phyloP scores from a whole-genome alignment of 2,888 invertebrate genomes.

The Clepsis dumicolana region DNA sequence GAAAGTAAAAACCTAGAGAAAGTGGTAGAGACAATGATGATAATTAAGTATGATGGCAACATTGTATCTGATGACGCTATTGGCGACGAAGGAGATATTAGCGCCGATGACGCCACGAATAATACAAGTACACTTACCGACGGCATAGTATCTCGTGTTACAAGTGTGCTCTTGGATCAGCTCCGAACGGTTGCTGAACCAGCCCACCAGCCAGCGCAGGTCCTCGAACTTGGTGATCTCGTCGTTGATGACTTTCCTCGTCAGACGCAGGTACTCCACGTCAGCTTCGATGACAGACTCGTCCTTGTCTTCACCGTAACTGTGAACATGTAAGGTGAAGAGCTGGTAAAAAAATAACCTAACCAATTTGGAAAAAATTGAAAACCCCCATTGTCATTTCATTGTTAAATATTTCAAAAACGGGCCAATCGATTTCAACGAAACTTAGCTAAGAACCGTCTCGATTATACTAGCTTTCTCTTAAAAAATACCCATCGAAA shows the following conservation, averaged over 20 bases:
- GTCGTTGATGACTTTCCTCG: conserved; percentile 79
- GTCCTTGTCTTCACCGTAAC: conserved; percentile 80
- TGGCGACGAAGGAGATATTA: not conserved
- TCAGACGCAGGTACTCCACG: conserved; percentile 78
- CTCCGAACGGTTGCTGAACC: conserved; percentile 77
- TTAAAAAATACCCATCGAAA: too few species aligned
- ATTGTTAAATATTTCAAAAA: too few species aligned
- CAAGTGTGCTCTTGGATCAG: conserved; percentile 77
- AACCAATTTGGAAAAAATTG: too few species aligned
- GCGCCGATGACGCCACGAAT: not conserved
- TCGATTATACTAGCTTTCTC: too few species aligned
- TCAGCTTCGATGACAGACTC: conserved; percentile 81
- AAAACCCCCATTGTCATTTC: too few species aligned
- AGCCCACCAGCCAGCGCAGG: conserved; percentile 74
- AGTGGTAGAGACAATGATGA: too few species aligned
- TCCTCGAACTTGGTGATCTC: conserved; percentile 83
- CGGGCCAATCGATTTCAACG: too few species aligned
- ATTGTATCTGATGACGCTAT: not conserved
- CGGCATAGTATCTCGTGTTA: conserved; percentile 72
- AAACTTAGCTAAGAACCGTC: too few species aligned
- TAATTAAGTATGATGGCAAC: too few species aligned
- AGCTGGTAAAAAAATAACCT: too few species aligned
- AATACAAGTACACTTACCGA: conserved; percentile 63
- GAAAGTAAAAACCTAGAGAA: too few species aligned
- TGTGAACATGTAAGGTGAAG: too few species aligned